A percentile compares a stretch with the other conserved stretches of the same genome.
These are phyloP conservation scores for Chrysolina oricalcia DNA, from an alignment of 2,888 invertebrate species.

Conservation along the genomic window DNA sequence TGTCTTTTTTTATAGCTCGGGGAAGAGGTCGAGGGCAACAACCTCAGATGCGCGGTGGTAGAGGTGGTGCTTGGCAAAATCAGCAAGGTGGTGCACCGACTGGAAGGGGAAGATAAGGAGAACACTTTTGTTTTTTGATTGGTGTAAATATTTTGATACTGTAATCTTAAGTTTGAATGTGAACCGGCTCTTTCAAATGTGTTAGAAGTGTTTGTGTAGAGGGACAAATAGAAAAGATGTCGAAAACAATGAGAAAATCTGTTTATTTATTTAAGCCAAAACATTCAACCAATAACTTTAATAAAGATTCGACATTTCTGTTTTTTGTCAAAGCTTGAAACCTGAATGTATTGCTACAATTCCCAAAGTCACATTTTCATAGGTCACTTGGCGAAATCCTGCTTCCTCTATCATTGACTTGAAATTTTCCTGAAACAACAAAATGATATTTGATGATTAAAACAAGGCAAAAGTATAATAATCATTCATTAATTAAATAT, in stretches of 20 bases:
- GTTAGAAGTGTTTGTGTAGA: background rate
- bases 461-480: too few species aligned
- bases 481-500: too few species aligned
- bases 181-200: background rate
- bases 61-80: slow-evolving; percentile 72
- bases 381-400: slow-evolving; percentile 90
- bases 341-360: slow-evolving; percentile 96
- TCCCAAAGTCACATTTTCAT: slow-evolving; percentile 94
- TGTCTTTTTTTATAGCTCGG: slow-evolving; percentile 69
- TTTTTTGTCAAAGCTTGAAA: slow-evolving; percentile 82
- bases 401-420: slow-evolving; percentile 90
- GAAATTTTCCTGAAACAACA: slow-evolving; percentile 83
- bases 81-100: slow-evolving; percentile 50
- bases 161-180: background rate
- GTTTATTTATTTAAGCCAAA: slow-evolving; percentile 15
- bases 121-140: slow-evolving; percentile 17
- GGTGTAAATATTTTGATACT: slow-evolving; percentile 35
- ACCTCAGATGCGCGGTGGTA: slow-evolving; percentile 73
- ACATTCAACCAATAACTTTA: background rate
- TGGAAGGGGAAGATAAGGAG: slow-evolving; percentile 51
- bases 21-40: slow-evolving; percentile 74
- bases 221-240: background rate
- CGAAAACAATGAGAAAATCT: background rate
- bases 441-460: too few species aligned
- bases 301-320: slow-evolving; percentile 32